These are phyloP conservation scores for Hemistola chrysoprasaria DNA, from an alignment of 2,888 invertebrate genomes.

Conservation along the genomic window DNA sequence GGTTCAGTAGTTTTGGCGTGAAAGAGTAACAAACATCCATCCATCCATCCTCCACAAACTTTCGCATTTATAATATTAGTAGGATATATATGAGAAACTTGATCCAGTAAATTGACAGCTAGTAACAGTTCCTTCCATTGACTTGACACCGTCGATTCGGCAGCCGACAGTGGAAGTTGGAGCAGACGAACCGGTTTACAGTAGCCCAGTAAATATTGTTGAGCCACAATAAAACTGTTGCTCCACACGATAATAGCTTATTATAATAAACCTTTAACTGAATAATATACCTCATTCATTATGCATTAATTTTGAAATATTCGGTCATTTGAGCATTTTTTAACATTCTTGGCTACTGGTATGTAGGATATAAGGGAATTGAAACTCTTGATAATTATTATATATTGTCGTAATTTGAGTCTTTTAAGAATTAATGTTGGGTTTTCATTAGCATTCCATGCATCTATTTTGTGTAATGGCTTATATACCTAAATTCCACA, in stretches of 20 bases:
- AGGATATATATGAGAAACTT: conserved; percentile 12
- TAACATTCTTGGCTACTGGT: conserved; percentile 31
- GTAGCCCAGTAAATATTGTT: conserved; percentile 71
- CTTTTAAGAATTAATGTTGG: no score
- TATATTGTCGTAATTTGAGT: no score
- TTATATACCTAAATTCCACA: no score
- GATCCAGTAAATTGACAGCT: conserved; percentile 43
- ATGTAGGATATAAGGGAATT: conserved; percentile 22
- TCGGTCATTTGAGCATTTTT: background rate
- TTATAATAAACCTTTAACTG: conserved; percentile 5
- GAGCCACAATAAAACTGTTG: conserved; percentile 58
- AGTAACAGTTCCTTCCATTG: no score
- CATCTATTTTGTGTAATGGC: no score
- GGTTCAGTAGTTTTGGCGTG: no score
- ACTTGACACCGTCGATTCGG: conserved; percentile 63
- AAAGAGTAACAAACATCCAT: no score
- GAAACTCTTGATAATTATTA: no score
- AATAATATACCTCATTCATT: conserved; percentile 40
- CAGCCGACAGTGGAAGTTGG: conserved; percentile 32
- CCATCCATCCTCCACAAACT: no score
- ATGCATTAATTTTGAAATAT: conserved; percentile 5
- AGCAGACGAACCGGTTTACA: conserved; percentile 71
- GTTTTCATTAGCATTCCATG: no score
- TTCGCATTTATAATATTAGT: no score
- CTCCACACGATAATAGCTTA: conserved; percentile 39